Evolutionary conservation across 2,888 invertebrate species (phyloP).

Genomic region (Pollenia angustigena): DNA sequence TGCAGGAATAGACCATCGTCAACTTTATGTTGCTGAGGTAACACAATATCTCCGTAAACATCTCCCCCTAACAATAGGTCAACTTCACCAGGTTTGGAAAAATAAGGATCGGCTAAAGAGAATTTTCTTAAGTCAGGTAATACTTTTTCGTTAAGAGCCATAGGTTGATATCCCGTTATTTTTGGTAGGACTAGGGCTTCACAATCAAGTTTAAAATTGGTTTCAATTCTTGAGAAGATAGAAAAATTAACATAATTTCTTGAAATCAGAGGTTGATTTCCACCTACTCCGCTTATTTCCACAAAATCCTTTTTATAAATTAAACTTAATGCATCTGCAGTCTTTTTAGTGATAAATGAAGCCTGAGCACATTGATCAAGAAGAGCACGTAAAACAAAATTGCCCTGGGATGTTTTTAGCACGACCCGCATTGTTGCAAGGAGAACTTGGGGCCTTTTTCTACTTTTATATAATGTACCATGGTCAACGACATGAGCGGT

Average conservation of each 20-base stretch:
- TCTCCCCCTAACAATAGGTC: too few relatives aligned
- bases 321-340: slow-evolving; percentile 23
- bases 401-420: not conserved
- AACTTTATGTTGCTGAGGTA: too few relatives aligned
- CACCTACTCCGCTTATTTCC: not conserved
- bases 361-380: not conserved
- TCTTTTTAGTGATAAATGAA: not conserved
- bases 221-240: too few relatives aligned
- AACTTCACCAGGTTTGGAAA: too few relatives aligned
- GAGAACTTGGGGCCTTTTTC: slow-evolving; percentile 29
- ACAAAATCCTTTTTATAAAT: not conserved
- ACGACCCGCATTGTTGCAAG: slow-evolving; percentile 25
- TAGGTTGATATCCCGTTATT: not conserved
- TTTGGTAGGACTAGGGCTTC: too few relatives aligned
- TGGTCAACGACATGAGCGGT: slow-evolving; percentile 18
- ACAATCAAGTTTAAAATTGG: too few relatives aligned
- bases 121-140: not conserved
- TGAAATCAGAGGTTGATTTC: too few relatives aligned
- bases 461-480: not conserved
- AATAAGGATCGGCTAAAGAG: not conserved
- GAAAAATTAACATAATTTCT: too few relatives aligned
- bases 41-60: not conserved
- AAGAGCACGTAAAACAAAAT: slow-evolving; percentile 7
- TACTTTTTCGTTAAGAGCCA: not conserved
- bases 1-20: too few relatives aligned